These are phyloP conservation scores for Alosa alosa DNA, from an alignment of 2,113 vertebrate species.

Conservation along the genomic window DNA sequence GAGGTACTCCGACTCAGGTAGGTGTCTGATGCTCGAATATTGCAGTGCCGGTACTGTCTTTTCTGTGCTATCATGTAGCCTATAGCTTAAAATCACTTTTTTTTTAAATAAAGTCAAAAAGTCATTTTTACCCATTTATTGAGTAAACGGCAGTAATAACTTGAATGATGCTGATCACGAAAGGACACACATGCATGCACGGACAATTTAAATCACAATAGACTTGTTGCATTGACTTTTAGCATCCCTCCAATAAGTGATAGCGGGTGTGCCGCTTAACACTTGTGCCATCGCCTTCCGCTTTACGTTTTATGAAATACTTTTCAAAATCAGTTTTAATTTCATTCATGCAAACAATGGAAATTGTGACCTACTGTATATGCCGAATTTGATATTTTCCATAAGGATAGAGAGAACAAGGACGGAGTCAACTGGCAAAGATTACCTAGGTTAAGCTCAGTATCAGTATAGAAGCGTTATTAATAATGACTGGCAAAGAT, in stretches of 20 bases:
- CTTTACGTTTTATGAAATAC: background rate
- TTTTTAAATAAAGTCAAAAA: background rate
- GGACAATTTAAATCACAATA: background rate
- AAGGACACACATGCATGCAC: background rate
- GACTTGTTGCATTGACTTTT: constrained; percentile 8
- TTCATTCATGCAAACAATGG: background rate
- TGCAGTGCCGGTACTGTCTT: background rate
- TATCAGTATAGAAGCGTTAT: background rate
- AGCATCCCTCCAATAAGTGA: background rate
- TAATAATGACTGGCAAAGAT: background rate
- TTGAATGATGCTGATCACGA: background rate
- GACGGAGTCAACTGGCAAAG: background rate
- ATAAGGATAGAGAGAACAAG: background rate
- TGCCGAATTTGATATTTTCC: background rate
- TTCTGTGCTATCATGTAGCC: background rate
- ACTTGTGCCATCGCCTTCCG: background rate
- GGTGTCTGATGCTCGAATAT: constrained; percentile 32
- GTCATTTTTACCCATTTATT: background rate
- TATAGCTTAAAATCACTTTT: background rate
- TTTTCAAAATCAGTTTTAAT: background rate
- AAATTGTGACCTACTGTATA: background rate
- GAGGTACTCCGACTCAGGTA: constrained; percentile 89
- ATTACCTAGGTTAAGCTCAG: background rate
- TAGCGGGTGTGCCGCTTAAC: background rate
- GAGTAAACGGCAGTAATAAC: background rate